These are phyloP conservation scores for Phallusia fumigata DNA, from an alignment of 23 tunicate genomes.

Conservation along the genomic window DNA sequence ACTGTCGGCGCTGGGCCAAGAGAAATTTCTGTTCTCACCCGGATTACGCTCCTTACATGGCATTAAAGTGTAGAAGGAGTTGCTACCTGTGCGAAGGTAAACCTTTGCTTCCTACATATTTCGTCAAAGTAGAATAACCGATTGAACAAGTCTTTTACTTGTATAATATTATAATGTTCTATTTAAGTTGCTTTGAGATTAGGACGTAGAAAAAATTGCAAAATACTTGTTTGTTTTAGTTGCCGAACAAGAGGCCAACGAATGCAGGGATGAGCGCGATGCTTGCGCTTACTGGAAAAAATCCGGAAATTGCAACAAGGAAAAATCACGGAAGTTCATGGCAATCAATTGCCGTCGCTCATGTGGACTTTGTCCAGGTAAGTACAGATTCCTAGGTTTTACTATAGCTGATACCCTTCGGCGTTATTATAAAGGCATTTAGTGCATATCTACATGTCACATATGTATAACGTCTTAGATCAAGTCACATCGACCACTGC, in stretches of 20 bases:
- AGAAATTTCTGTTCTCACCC: constrained; percentile 40
- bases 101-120: background rate
- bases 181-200: too few relatives aligned
- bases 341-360: constrained; percentile 34
- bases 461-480: background rate
- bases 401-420: too few relatives aligned
- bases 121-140: too few relatives aligned
- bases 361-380: constrained; percentile 66
- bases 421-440: too few relatives aligned
- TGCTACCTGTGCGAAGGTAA: constrained; percentile 54
- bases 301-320: constrained; percentile 41
- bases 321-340: constrained; percentile 58
- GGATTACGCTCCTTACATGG: constrained; percentile 52
- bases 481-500: background rate
- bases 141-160: too few relatives aligned
- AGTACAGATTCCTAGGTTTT: background rate
- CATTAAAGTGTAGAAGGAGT: constrained; percentile 54
- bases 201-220: too few relatives aligned
- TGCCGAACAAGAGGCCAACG: background rate
- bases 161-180: too few relatives aligned
- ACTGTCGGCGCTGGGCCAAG: constrained; percentile 57
- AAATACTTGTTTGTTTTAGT: background rate
- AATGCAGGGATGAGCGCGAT: constrained; percentile 23
- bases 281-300: constrained; percentile 51
- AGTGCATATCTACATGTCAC: too few relatives aligned